Evolutionary conservation across 2,797 vertebrate species (phyloP).

Genomic region (Prunella strophiata): DNA sequence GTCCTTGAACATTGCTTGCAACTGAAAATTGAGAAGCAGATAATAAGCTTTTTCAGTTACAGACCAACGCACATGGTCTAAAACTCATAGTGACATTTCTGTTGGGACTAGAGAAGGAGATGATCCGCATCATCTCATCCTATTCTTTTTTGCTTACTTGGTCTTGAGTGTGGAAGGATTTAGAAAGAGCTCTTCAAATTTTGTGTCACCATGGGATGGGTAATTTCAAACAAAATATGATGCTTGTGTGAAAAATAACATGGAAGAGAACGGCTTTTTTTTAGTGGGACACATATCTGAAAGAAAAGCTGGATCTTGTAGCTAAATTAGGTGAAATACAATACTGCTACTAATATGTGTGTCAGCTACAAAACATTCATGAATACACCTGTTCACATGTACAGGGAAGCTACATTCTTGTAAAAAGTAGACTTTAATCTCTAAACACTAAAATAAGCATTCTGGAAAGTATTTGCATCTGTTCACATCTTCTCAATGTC

Average conservation of each 20-base stretch:
- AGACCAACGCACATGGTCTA: not conserved
- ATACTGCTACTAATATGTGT: not conserved
- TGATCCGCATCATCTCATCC: not conserved
- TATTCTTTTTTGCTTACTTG: not conserved
- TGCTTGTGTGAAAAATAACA: not conserved
- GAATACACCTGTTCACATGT: constrained; percentile 1
- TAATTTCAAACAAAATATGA: not conserved
- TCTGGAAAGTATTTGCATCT: constrained; percentile 30
- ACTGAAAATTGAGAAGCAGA: not conserved
- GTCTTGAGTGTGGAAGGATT: not conserved
- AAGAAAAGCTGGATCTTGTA: not conserved
- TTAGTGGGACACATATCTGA: not conserved
- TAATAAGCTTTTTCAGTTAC: not conserved
- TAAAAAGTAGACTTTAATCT: constrained; percentile 37
- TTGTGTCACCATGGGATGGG: not conserved
- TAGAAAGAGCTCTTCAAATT: not conserved
- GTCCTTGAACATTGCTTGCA: not conserved
- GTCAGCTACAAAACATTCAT: not conserved
- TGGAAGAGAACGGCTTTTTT: not conserved
- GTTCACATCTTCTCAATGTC: constrained; percentile 16
- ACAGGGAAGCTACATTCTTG: constrained; percentile 16
- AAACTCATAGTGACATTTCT: not conserved
- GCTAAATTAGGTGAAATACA: not conserved
- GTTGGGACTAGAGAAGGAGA: not conserved
- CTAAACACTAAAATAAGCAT: constrained; percentile 48